A percentile compares a stretch with the other conserved stretches of the same genome.
Evolutionary conservation across 2,888 invertebrate genomes (phyloP).

Genomic region (Rhagonycha lutea): DNA sequence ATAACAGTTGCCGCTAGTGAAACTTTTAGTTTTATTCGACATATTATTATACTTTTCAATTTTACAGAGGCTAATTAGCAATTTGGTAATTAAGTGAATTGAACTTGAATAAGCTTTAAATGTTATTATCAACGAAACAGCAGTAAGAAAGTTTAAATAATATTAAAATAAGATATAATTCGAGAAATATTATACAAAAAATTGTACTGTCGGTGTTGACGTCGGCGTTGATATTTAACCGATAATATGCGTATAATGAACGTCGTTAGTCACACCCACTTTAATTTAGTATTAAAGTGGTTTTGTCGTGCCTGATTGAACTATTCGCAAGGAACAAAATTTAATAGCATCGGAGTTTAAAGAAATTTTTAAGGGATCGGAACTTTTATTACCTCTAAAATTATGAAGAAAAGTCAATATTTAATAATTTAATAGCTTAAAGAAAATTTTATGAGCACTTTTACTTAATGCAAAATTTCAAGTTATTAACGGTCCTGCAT

Average conservation of each 20-base stretch:
- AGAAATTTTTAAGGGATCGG: neutral
- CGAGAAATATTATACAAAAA: no score
- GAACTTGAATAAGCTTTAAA: no score
- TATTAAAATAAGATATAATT: no score
- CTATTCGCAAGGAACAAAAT: neutral
- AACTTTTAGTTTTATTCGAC: no score
- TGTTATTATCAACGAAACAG: no score
- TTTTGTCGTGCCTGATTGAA: neutral
- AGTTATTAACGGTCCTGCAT: neutral
- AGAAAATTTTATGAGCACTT: neutral
- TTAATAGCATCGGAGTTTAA: neutral
- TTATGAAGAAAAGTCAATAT: neutral
- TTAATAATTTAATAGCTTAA: neutral
- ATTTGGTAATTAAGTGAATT: no score
- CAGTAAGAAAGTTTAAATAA: no score
- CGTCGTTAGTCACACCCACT: neutral
- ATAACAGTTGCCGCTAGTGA: no score
- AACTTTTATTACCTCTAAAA: neutral
- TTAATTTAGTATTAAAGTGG: neutral
- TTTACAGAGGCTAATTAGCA: no score
- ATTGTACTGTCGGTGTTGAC: no score
- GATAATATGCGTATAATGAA: neutral
- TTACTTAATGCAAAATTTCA: neutral
- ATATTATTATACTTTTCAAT: no score
- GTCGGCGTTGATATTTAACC: no score